phyloP scores from a whole-genome alignment of 1,140 invertebrate genomes.

The Ptiloglossa arizonensis region DNA sequence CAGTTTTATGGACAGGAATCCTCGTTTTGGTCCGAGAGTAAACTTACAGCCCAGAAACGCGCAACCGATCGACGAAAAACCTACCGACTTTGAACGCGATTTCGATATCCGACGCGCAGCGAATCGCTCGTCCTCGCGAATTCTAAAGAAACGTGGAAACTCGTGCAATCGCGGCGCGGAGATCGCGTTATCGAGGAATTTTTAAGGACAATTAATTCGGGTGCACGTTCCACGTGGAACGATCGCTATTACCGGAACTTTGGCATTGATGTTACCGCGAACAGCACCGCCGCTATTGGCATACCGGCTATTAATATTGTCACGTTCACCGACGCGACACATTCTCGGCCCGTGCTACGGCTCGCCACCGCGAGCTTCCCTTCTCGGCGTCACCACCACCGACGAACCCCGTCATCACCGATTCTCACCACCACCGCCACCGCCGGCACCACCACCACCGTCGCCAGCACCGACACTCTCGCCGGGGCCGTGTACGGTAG shows the following conservation, averaged over 20 bases:
- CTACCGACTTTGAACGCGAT: too few species aligned
- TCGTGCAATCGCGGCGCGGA: not conserved
- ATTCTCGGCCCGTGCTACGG: slow-evolving; percentile 20
- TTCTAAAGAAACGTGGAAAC: too few species aligned
- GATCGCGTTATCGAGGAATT: not conserved
- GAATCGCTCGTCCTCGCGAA: too few species aligned
- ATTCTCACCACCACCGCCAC: slow-evolving; percentile 40
- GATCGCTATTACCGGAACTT: slow-evolving; percentile 47
- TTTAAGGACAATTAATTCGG: slow-evolving; percentile 24
- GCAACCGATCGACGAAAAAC: too few species aligned
- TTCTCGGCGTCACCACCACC: not conserved
- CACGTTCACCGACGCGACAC: slow-evolving; percentile 37
- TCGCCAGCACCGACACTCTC: slow-evolving; percentile 25
- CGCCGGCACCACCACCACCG: too few species aligned
- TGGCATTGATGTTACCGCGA: slow-evolving; percentile 33
- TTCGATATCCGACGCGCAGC: too few species aligned
- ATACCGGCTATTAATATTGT: slow-evolving; percentile 52
- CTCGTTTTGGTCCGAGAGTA: too few species aligned
- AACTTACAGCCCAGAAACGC: too few species aligned
- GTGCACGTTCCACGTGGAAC: not conserved
- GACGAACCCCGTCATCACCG: slow-evolving; percentile 20
- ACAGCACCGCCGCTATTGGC: slow-evolving; percentile 30
- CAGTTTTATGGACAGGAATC: slow-evolving; percentile 20
- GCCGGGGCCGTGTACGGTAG: slow-evolving; percentile 77
- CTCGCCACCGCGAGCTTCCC: slow-evolving; percentile 2